These are phyloP conservation scores for Mycteria americana DNA, from an alignment of 2,797 vertebrate genomes.

Conservation along the genomic window DNA sequence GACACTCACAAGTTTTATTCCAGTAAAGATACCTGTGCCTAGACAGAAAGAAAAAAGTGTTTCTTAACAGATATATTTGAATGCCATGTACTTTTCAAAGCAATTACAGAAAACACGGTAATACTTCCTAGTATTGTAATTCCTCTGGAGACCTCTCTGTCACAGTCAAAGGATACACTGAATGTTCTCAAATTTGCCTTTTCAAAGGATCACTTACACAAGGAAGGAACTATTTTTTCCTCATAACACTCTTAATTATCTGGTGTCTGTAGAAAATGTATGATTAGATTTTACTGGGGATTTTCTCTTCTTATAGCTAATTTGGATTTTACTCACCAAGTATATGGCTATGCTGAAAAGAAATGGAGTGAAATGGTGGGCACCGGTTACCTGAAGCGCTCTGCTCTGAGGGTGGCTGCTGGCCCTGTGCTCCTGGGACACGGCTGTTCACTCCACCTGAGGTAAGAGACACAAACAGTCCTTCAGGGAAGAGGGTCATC, in stretches of 20 bases:
- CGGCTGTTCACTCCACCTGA: not conserved
- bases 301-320: not conserved
- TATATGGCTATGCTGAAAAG: not conserved
- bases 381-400: rapidly evolving
- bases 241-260: not conserved
- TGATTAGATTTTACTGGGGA: not conserved
- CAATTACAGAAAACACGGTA: not conserved
- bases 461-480: not conserved
- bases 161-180: not conserved
- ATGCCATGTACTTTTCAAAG: not conserved
- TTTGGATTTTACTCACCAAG: not conserved
- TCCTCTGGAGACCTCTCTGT: not conserved
- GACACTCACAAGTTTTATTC: not conserved
- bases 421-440: not conserved
- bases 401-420: rapidly evolving
- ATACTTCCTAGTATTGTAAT: not conserved
- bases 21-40: not conserved
- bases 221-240: not conserved
- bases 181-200: not conserved
- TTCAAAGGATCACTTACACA: not conserved
- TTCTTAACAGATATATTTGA: not conserved
- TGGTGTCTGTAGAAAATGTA: not conserved
- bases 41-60: not conserved
- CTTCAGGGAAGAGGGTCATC: not conserved
- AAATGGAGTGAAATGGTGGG: rapidly evolving